phyloP scores from a whole-genome alignment of 2,888 invertebrate genomes.

The Andrena fulva region DNA sequence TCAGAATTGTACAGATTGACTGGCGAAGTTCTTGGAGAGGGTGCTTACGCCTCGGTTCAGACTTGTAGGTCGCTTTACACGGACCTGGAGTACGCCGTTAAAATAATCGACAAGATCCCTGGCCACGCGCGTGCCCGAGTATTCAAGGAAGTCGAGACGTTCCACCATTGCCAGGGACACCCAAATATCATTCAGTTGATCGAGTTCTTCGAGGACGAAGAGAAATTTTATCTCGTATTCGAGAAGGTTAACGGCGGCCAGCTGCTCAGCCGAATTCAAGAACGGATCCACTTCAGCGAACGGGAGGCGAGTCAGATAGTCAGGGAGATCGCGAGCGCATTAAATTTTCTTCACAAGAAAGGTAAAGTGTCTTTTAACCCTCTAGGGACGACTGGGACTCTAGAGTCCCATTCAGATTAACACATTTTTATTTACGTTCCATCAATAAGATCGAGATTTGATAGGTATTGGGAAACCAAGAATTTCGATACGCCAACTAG shows the following conservation, averaged over 20 bases:
- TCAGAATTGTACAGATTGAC: conserved; percentile 97
- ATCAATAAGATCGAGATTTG: no score
- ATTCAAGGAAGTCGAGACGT: conserved; percentile 99
- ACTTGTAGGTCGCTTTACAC: conserved; percentile 97
- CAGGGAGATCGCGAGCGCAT: conserved; percentile 96
- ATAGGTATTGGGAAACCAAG: no score
- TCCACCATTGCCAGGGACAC: conserved; percentile 99
- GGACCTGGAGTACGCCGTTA: conserved; percentile 97
- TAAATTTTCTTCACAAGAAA: conserved; percentile 98
- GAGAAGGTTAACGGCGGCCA: conserved; percentile 99
- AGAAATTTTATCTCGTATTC: conserved; percentile 98
- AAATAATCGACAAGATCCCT: conserved; percentile 98
- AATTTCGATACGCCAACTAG: no score
- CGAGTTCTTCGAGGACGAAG: conserved; percentile 98
- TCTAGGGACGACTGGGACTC: no score
- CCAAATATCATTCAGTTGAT: conserved; percentile 98
- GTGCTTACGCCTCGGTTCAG: conserved; percentile 98
- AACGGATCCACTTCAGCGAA: conserved; percentile 97
- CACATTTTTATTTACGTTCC: no score
- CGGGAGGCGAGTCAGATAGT: conserved; percentile 98
- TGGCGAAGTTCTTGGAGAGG: conserved; percentile 97
- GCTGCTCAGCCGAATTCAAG: conserved; percentile 96
- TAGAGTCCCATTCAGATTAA: no score
- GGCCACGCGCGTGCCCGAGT: conserved; percentile 97
- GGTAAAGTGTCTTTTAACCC: conserved; percentile 85